Percentiles rank a stretch among this genome's conserved stretches.
Evolutionary conservation across 2,888 invertebrate species (phyloP).

Genomic region (Neoascia interrupta): DNA sequence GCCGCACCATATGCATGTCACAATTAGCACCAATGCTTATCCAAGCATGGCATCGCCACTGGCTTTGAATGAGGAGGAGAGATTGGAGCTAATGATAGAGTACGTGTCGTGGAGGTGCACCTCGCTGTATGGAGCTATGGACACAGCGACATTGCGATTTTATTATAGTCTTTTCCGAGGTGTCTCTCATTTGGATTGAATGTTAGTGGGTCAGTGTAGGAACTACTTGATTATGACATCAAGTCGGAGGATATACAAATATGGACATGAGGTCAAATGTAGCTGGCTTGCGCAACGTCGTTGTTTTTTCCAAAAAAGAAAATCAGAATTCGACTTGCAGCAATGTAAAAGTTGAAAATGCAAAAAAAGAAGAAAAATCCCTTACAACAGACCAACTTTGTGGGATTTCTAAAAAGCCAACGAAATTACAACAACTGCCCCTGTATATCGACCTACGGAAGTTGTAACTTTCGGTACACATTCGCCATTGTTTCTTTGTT

Average conservation of each 20-base stretch:
- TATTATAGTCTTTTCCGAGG: too few species aligned
- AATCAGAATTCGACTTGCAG: too few species aligned
- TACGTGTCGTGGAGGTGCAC: too few species aligned
- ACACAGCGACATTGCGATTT: conserved; percentile 9
- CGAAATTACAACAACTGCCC: conserved; percentile 16
- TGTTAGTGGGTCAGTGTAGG: too few species aligned
- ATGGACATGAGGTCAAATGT: too few species aligned
- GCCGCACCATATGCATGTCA: conserved; percentile 23
- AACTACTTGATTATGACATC: too few species aligned
- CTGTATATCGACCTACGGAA: conserved; percentile 15
- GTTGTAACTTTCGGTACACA: conserved; percentile 27
- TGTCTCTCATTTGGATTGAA: too few species aligned
- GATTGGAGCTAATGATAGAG: neutral
- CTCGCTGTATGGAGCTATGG: conserved; percentile 3
- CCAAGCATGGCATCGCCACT: conserved; percentile 15
- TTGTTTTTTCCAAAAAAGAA: too few species aligned
- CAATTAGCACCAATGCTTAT: conserved; percentile 39
- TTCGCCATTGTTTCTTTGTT: neutral
- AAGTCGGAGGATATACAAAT: too few species aligned
- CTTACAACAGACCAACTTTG: conserved; percentile 51
- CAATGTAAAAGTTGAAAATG: too few species aligned
- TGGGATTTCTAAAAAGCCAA: neutral
- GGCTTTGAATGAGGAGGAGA: neutral
- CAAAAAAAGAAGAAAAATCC: too few species aligned
- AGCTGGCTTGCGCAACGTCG: too few species aligned